Base-by-base conservation (phyloP, 1,140 invertebrate genomes). In the Galendromus occidentalis region DNA sequence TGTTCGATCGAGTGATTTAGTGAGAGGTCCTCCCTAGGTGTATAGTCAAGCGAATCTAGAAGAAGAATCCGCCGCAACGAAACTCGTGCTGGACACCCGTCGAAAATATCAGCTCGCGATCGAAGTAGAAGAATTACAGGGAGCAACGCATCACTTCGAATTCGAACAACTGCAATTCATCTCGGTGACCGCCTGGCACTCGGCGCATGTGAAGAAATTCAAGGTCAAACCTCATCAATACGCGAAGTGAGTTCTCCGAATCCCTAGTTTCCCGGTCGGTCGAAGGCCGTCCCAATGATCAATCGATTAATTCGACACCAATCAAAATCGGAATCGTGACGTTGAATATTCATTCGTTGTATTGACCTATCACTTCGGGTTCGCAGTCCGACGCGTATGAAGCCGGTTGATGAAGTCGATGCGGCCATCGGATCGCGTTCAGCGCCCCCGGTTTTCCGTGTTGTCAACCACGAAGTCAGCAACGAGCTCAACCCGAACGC, bases 201-300 rank as follows among this genome's bases (percentile, higher is more conserved):
- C 51, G 14, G 51, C 51, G 2, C 25, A 25, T 5, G 51, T 59
- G 1, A 59, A 59, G 22, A 59, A 59, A 6, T 59, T 29, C 22
- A 59, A 59, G 33, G 51, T 59, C 33, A 59, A 59, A 25, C 51
- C 51, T 1, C 51, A 59, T 25, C 51, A 59, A 25, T 59, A 59
- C 33, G 51, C 51, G 1, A 59, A 59, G 51, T 59, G 33, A n/a
- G 51, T 59, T 18, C 12, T 59, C 2, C 2, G 25, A 33, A 59
- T 22, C 9, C 22, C 22, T 17, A 44, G n/a, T 44, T 44, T 44
- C n/a, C 42, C n/a, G n/a, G n/a, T 44, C n/a, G 42, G 12, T 44
- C n/a, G 42, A 44, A 14, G 42, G n/a, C n/a, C 42, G n/a, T n/a
- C 14, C 42, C n/a, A 44, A 44, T 44, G 42, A 44, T 44, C 42